Percentiles rank a stretch among this genome's conserved stretches.
phyloP scores from a whole-genome alignment of 2,113 vertebrate genomes.

The Prinia subflava region DNA sequence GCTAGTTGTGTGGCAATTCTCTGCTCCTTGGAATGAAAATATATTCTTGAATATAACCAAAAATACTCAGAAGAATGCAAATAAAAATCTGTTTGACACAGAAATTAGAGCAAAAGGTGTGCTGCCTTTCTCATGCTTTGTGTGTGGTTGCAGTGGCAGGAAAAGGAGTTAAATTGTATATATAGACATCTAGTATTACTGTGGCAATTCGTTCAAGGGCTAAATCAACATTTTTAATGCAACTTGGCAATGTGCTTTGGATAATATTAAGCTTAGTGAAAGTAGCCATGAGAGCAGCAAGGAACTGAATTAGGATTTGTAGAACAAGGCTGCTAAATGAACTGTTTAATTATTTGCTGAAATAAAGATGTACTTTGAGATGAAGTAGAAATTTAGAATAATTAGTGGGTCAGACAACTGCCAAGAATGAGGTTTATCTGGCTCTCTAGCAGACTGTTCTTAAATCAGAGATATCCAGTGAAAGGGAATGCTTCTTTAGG shows the following conservation, averaged over 20 bases:
- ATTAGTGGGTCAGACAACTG: not conserved
- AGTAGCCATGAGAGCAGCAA: not conserved
- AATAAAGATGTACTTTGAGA: not conserved
- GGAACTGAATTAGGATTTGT: not conserved
- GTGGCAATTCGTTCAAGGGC: not conserved
- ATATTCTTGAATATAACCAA: not conserved
- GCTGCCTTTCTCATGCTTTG: not conserved
- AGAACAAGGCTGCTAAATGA: not conserved
- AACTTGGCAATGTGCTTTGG: not conserved
- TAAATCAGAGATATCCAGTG: not conserved
- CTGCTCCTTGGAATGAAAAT: slow-evolving; percentile 30
- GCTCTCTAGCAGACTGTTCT: not conserved
- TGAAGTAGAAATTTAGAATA: not conserved
- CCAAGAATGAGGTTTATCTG: not conserved
- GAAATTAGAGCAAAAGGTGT: not conserved
- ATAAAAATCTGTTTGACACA: not conserved
- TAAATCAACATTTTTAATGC: not conserved
- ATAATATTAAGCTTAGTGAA: not conserved
- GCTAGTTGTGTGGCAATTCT: not conserved
- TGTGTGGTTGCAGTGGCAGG: not conserved
- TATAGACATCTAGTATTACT: not conserved
- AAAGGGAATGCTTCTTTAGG: not conserved
- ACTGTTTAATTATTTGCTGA: not conserved
- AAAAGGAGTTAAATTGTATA: not conserved
- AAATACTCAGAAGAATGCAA: slow-evolving; percentile 18